Evolutionary conservation across 2,888 invertebrate species (phyloP), one percentile per base, ranked within the genome.

Genomic region (Myathropa florea): DNA sequence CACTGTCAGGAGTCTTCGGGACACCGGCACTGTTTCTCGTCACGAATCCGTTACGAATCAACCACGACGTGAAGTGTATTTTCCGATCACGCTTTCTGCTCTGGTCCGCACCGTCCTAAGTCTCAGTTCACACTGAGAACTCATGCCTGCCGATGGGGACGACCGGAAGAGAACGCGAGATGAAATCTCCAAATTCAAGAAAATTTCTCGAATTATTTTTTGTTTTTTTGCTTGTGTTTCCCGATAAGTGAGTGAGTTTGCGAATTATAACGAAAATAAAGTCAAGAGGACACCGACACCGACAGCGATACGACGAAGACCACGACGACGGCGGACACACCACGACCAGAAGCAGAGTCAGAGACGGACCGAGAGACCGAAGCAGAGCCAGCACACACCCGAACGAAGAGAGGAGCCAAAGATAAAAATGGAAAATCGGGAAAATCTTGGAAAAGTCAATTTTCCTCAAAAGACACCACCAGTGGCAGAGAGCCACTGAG

Each of bases 261-360:
- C 86, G 83, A 86, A 86, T 79, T 14, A 67, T 71, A 79, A 18
- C 26, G 59, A 73, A 78, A 78, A 82, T 64, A 85, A 86, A 68
- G 64, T 36, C 82, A 39, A 55, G 57, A 36, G 60, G 70, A 80
- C 67, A 73, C n/a, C 46, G 46, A 46, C n/a, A 46, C 46, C 18
- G 46, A 46, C 7, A 18, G 46, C 46, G 18, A 46, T 46, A 46
- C 46, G 46, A 46, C 46, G 18, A 18, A 18, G 18, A 26, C 55
- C 59, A 78, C 55, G 18, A 18, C 46, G n/a, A 46, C 46, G 18
- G 46, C 46, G 18, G 46, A n/a, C 33, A 61, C 63, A 26, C 55
- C 59, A 78, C 55, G 18, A 18, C 46, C 46, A 46, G n/a, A n/a
- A n/a, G 18, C 6, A 23, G 36, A 55, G 24, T 36, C 57, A 33